Evolutionary conservation across 2,888 invertebrate species (phyloP), one percentile per base, ranked within the genome.

Genomic region (Folsomia candida): DNA sequence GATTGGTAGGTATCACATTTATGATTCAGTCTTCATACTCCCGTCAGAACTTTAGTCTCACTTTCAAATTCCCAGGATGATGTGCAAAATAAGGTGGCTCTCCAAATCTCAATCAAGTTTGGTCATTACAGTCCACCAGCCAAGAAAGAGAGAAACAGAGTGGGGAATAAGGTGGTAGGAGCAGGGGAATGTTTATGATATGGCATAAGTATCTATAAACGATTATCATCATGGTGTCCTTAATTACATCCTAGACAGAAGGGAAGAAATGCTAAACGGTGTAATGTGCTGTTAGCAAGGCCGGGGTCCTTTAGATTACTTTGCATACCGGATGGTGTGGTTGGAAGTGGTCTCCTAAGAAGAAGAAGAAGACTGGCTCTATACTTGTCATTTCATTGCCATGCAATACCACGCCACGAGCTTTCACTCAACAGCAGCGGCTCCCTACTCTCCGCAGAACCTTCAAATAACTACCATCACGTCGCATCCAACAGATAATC

Each of bases 181-280:
- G 54, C 6, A 18, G 18, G 6, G 54, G n/a, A n/a, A n/a, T n/a
- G n/a, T n/a, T n/a, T n/a, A n/a, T n/a, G n/a, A n/a, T n/a, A 54
- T 54, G 51, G 25, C 22, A 24, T 47, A 24, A 64, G 63, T 64
- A 64, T 64, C 63, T 37, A 64, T 64, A 64, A 64, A 64, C 63
- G 47, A 64, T 64, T 64, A 64, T 64, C 51, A 64, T 64, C 20
- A 22, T 37, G 63, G 24, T 51, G 63, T 24, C 63, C 61, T 61
- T 64, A 64, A 64, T 64, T 51, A 64, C 63, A 51, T 51, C 63
- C 63, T 24, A 64, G 63, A 51, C 47, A 51, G 61, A 28, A n/a
- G 61, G 37, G 37, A 37, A 37, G 4, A 37, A 37, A 37, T 37
- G 37, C 37, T 37, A 37, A 37, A 37, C 37, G 37, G 37, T 37